Evolutionary conservation across 2,797 vertebrate genomes (phyloP).

Genomic region (Podargus strigoides): DNA sequence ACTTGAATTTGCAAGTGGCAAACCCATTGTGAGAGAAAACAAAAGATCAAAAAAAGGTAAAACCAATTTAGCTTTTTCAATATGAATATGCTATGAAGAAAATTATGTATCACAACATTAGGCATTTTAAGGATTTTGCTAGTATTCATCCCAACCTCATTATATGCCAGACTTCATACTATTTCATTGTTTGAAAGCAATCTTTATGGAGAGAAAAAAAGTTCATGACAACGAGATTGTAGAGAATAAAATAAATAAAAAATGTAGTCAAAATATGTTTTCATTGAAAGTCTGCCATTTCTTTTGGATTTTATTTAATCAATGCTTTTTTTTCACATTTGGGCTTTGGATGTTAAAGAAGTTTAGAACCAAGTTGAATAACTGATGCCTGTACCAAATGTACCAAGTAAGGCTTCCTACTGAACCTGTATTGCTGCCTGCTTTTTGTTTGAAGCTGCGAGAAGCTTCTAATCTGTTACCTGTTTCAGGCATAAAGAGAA

Average conservation of each 20-base stretch:
- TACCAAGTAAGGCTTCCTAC: background rate
- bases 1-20: background rate
- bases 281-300: background rate
- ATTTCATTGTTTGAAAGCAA: background rate
- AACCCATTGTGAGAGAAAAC: background rate
- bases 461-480: background rate
- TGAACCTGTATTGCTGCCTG: background rate
- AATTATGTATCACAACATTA: background rate
- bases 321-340: background rate
- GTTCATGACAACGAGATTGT: background rate
- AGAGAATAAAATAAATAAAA: background rate
- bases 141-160: background rate
- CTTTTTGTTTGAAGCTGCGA: background rate
- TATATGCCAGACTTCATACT: background rate
- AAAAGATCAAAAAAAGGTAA: background rate
- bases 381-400: background rate
- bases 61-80: background rate
- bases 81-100: background rate
- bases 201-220: background rate
- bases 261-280: background rate
- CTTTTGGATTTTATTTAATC: background rate
- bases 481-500: background rate
- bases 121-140: background rate
- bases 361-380: background rate
- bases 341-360: background rate